Base-by-base conservation (phyloP, 2,797 vertebrate genomes). In the Tarsius wallacei region DNA sequence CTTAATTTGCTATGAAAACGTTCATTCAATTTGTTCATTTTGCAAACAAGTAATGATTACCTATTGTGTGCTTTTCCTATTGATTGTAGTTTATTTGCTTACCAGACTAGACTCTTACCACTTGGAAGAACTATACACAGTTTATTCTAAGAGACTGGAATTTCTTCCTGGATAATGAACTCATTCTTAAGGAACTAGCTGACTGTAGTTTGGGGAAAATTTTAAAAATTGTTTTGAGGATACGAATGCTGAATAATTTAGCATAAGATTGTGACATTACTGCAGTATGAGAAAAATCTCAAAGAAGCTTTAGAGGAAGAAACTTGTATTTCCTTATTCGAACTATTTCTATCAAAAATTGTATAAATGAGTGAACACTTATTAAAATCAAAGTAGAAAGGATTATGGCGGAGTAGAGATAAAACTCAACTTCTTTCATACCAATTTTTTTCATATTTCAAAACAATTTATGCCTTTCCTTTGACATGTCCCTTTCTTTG, bases 131-230 rank as follows among this genome's bases (percentile, higher is more conserved):
- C 49, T 42, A 12, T 14, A 63, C 4, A 71, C 3, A 89, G 13
- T 78, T 91, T 70, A 91, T 86, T 89, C 14, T 51, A 36, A 86
- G n/a, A 76, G 1, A 9, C 0, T 42, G 11, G 8, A 61, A 59
- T 96, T 80, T 84, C 10, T 51, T 95, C 0, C 8, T 49, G 6
- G 4, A 81, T 87, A 73, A 42, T 78, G 14, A 95, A 92, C 21
- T 88, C 15, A 66, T 90, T 96, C 14, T 71, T 92, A 83, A 86
- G 70, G 80, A 96, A 83, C 49, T 85, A 94, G 21, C 1, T 26
- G 26, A 55, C 5, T 90, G 2, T 11, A 87, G 21, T 93, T 91
- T 86, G 9, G 57, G 49, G 9, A 9, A 59, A 77, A 33, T 59
- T 78, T 93, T 51, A 3, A 28, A 28, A 90, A 31, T 28, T 55